Base-by-base conservation (phyloP, 1,140 invertebrate genomes). In the Araneus ventricosus region DNA sequence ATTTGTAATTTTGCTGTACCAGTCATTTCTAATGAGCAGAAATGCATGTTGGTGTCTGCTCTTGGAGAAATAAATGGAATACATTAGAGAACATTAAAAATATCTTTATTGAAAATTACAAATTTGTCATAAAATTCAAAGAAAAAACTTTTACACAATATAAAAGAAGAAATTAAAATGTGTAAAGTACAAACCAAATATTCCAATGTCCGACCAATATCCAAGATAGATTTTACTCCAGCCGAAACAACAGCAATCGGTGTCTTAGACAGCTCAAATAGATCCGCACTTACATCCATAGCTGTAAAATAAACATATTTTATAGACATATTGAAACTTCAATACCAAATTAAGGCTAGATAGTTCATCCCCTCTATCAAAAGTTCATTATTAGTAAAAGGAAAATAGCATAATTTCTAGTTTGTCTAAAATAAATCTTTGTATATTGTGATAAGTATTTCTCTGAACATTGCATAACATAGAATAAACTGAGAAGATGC, bases 141-240 rank as follows among this genome's bases (percentile, higher is more conserved):
- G 37, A 75, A 20, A 0, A 82, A 27, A 30, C 27, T 27, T 3
- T 80, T 30, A 20, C 34, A 22, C 3, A 75, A 22, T 17, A 75
- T 8, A 17, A 84, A 61, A 92, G 17, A 8, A 93, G 27, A 80
- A 82, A 63, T 75, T 57, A 79, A 79, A 52, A 10, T 95, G 95
- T 0, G 95, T 95, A 6, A 96, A 94, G 93, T 97, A 97, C 98
- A 99, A 96, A 99, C 99, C 96, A 99, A 96, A 95, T 97, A 99
- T 95, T 99, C 99, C 45, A 99, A 96, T 1, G 99, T 99, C 94
- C 97, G 97, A 1, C 97, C 97, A 94, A 99, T 99, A 95, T 99
- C 99, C 45, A 99, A 96, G 94, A 99, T 99, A 59, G 99, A 99
- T 96, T 99, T 99, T 61, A 99, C 97, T 24, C 99, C 99, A 94